Conservation (phyloP, 2,797 vertebrate genomes). For the Mareca strepera region DNA sequence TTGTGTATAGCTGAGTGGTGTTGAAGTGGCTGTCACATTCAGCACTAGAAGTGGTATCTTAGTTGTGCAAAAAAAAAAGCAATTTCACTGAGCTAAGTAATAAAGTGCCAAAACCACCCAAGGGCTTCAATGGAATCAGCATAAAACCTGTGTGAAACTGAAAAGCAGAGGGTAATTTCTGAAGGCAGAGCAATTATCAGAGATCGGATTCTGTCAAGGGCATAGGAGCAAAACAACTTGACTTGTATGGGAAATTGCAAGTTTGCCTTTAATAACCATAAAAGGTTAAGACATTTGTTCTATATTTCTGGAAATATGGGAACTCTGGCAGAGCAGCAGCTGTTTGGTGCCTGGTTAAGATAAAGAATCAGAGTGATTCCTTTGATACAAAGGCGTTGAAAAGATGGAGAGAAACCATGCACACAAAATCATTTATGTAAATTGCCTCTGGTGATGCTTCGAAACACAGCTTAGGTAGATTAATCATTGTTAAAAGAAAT, state of each 20-base stretch:
- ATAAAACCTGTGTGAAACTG: constrained; percentile 19
- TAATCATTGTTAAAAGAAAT: constrained; percentile 30
- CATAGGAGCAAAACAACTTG: not conserved
- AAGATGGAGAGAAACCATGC: constrained; percentile 9
- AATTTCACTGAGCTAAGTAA: constrained; percentile 1
- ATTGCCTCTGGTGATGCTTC: constrained; percentile 40
- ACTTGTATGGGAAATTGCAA: not conserved
- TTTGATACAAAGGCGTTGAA: constrained; percentile 20
- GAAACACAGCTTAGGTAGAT: constrained; percentile 1
- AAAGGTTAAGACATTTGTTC: not conserved
- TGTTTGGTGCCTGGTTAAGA: constrained; percentile 3
- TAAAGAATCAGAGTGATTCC: constrained; percentile 3
- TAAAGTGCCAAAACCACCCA: not conserved
- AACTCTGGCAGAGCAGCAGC: not conserved
- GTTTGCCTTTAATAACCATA: not conserved
- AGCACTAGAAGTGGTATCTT: not conserved
- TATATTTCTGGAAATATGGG: not conserved
- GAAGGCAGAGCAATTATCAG: constrained; percentile 9
- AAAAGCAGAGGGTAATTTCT: constrained; percentile 20
- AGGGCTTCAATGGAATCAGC: not conserved
- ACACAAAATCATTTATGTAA: constrained; percentile 5
- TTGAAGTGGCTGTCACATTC: not conserved
- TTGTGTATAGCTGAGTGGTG: not conserved
- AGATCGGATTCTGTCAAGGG: not conserved
- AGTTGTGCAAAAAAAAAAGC: not conserved